Evolutionary conservation across 2,888 invertebrate species (phyloP).

Genomic region (Ochropacha duplaris): DNA sequence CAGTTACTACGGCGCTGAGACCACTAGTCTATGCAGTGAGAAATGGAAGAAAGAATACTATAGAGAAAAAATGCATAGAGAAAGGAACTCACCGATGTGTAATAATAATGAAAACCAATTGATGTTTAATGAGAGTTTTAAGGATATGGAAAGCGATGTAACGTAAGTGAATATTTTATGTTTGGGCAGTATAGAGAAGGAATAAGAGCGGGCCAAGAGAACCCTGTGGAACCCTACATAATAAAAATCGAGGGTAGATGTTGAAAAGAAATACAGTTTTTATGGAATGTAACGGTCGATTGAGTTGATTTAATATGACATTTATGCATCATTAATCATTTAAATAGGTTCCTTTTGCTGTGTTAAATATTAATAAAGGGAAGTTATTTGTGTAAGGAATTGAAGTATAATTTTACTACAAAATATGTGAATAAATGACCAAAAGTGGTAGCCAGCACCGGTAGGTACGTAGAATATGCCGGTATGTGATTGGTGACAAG

Average conservation of each 20-base stretch:
- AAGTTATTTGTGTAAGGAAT: too few species aligned
- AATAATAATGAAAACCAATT: conserved; percentile 53
- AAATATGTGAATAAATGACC: too few species aligned
- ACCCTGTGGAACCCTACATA: neutral
- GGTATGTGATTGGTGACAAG: too few species aligned
- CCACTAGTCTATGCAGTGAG: conserved; percentile 50
- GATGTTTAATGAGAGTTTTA: conserved; percentile 27
- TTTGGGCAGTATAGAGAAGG: neutral
- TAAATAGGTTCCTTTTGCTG: too few species aligned
- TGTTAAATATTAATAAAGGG: too few species aligned
- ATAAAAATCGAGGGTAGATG: neutral
- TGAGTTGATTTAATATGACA: neutral
- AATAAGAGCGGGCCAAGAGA: neutral
- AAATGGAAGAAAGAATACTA: conserved; percentile 50
- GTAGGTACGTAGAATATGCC: too few species aligned
- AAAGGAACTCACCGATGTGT: conserved; percentile 32
- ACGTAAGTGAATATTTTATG: neutral
- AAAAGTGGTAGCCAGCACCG: too few species aligned
- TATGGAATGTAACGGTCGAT: neutral
- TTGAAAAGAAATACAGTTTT: neutral
- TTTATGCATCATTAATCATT: neutral
- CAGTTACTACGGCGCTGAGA: conserved; percentile 57
- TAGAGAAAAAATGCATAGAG: conserved; percentile 42
- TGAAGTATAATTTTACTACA: too few species aligned
- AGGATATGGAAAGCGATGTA: neutral